These are phyloP conservation scores for Neodiprion fabricii DNA, from an alignment of 1,140 invertebrate species.

Conservation along the genomic window DNA sequence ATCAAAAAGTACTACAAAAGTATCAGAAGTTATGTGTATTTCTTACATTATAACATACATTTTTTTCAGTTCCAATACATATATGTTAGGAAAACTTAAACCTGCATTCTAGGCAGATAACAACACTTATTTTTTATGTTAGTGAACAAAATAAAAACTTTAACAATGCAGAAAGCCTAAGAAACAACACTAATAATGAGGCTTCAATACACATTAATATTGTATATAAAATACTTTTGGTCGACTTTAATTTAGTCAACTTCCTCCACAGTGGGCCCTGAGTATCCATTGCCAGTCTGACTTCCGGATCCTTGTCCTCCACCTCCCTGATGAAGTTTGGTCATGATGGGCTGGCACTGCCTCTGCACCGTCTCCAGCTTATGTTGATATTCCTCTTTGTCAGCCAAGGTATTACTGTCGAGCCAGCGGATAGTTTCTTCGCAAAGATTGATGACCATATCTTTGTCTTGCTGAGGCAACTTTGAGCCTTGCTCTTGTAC, in stretches of 20 bases:
- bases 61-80: too few relatives aligned
- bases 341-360: conserved; percentile 77
- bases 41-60: too few relatives aligned
- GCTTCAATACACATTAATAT: too few relatives aligned
- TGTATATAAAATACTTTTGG: too few relatives aligned
- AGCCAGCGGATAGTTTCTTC: conserved; percentile 62
- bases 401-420: conserved; percentile 72
- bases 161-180: too few relatives aligned
- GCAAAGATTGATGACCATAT: conserved; percentile 53
- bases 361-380: conserved; percentile 75
- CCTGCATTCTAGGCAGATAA: too few relatives aligned
- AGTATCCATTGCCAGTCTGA: conserved; percentile 23
- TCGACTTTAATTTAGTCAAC: conserved; percentile 61
- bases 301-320: conserved; percentile 34
- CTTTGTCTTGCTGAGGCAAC: conserved; percentile 48
- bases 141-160: too few relatives aligned
- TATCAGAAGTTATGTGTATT: too few relatives aligned
- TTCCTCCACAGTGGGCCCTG: conserved; percentile 69
- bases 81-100: too few relatives aligned
- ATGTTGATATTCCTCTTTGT: conserved; percentile 79
- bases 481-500: conserved; percentile 51
- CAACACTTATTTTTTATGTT: too few relatives aligned
- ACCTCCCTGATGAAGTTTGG: conserved; percentile 73
- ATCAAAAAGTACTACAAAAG: too few relatives aligned
- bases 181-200: too few relatives aligned